Base-by-base conservation (phyloP, 2,888 invertebrate genomes). In the Argynnis bischoffii region DNA sequence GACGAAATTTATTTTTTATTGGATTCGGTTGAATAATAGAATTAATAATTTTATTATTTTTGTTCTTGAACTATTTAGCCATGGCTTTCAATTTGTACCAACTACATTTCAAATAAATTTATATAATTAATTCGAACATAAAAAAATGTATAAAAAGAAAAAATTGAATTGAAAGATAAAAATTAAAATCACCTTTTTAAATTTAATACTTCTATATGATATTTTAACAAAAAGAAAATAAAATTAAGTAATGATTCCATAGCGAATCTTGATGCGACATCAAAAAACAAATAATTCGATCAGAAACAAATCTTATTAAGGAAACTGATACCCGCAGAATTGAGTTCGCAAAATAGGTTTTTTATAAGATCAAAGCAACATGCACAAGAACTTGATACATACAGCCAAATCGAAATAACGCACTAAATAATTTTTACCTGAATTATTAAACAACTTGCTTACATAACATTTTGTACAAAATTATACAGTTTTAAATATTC, bases 311-410 rank as follows among this genome's bases (percentile, higher is more conserved):
- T 67, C 53, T 53, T 59, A 64, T 60, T 53, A 41, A 41, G 50
- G 41, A 61, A 66, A 51, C 8, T 41, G 46, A 55, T 51, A 55
- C 3, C 35, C 35, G 11, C 50, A 35, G 21, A 61, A 66, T 18
- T 31, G 65, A 66, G 18, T 50, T 61, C 14, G 11, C 14, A 61
- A 63, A 66, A 56, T 56, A 66, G 21, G 26, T 66, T 50, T 55
- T 46, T 63, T 55, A 48, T 48, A 35, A 21, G 60, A 66, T 61
- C 66, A 66, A 66, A 55, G 66, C 6, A 47, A 65, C 8, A 55
- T 64, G 48, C 18, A 57, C 16, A 60, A 51, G 50, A 60, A 31
- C 31, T 60, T 51, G 14, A 50, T 13, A 60, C 31, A 31, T 16
- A 60, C 31, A 50, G 31, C 60, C 60, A 50, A 50, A 26, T 26